Conservation (phyloP, 2,113 vertebrate genomes). For the Jaculus jaculus region DNA sequence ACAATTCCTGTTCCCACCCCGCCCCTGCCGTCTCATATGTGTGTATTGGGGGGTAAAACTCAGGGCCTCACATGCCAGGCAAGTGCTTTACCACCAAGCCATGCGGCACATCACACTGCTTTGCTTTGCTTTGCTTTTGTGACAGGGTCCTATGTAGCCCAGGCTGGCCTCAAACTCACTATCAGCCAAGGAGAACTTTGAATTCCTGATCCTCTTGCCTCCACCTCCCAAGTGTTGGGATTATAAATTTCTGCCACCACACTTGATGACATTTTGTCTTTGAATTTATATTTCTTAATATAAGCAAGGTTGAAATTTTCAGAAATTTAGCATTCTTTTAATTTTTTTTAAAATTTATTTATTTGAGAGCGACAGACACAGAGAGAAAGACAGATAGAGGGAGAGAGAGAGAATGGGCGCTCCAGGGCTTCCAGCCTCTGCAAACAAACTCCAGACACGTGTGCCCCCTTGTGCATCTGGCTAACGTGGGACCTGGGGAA, state of each 20-base stretch:
- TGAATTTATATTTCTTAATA: no score
- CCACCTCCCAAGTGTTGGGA: background rate
- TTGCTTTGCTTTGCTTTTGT: background rate
- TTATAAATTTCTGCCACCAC: background rate
- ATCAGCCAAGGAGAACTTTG: background rate
- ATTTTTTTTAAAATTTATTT: no score
- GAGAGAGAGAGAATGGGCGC: no score
- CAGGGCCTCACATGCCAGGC: background rate
- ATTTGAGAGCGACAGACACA: no score
- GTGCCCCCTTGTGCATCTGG: no score
- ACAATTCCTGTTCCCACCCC: background rate
- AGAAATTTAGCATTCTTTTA: no score
- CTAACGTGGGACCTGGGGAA: no score
- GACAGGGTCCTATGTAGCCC: background rate
- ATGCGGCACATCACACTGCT: background rate
- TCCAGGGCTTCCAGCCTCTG: no score
- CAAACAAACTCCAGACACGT: no score
- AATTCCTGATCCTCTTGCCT: background rate
- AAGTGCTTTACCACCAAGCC: background rate
- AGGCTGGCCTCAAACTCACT: background rate
- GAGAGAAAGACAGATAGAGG: no score
- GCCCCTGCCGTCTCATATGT: background rate
- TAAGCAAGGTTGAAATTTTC: no score
- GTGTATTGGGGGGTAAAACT: background rate
- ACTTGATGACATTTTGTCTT: no score